Evolutionary conservation across 2,797 vertebrate genomes (phyloP).

Genomic region (Arctocebus calabarensis): DNA sequence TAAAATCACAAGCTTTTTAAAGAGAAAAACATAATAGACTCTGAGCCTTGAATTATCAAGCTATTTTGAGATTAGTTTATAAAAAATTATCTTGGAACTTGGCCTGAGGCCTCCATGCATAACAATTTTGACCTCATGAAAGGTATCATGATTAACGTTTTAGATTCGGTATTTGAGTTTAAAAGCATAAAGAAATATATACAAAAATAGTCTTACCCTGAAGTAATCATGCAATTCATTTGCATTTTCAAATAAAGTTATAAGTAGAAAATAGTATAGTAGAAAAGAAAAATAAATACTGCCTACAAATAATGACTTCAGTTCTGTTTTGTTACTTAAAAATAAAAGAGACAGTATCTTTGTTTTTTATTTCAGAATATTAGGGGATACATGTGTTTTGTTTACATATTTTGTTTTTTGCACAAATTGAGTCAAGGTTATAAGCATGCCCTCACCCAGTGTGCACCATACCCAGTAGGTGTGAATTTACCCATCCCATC

Average conservation of each 20-base stretch:
- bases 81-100: conserved; percentile 59
- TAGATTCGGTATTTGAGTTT: conserved; percentile 55
- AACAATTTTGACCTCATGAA: conserved; percentile 63
- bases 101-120: conserved; percentile 7
- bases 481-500: no score
- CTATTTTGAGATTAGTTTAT: conserved; percentile 64
- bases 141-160: conserved; percentile 59
- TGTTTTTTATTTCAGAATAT: no score
- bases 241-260: conserved; percentile 55
- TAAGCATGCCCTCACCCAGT: no score
- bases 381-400: no score
- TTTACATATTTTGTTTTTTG: no score
- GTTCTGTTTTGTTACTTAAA: not conserved
- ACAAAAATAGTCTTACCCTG: conserved; percentile 41
- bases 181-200: conserved; percentile 55
- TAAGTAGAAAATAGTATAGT: conserved; percentile 19
- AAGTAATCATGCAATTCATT: conserved; percentile 52
- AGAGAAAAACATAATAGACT: conserved; percentile 61
- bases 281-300: conserved; percentile 52
- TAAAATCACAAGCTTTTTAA: conserved; percentile 67
- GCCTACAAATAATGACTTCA: not conserved
- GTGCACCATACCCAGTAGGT: no score
- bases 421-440: no score
- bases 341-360: not conserved
- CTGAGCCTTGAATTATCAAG: conserved; percentile 67